Evolutionary conservation across 2,888 invertebrate genomes (phyloP).

Genomic region (Cactoblastis cactorum): DNA sequence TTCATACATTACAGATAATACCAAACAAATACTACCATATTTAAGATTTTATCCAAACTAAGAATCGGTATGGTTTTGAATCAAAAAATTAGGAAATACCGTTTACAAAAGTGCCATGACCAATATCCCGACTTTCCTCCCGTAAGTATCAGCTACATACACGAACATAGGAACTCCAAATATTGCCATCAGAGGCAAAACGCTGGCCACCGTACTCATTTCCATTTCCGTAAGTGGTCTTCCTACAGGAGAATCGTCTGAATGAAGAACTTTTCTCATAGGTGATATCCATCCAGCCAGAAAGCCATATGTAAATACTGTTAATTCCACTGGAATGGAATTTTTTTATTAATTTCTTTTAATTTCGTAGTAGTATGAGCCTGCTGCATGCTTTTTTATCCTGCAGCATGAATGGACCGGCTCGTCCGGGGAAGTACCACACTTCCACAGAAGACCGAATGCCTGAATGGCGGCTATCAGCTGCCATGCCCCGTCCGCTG

Average conservation of each 20-base stretch:
- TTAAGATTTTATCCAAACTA: neutral
- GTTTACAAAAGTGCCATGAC: conserved; percentile 66
- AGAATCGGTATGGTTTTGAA: neutral
- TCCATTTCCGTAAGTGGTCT: conserved; percentile 48
- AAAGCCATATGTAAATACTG: conserved; percentile 58
- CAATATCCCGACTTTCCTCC: conserved; percentile 60
- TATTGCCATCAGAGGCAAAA: conserved; percentile 46
- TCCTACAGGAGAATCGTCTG: conserved; percentile 47
- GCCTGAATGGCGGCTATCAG: too few relatives aligned
- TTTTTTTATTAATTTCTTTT: neutral
- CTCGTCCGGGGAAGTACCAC: too few relatives aligned
- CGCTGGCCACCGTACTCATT: conserved; percentile 66
- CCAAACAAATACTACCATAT: too few relatives aligned
- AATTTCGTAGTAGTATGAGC: too few relatives aligned
- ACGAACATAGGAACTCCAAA: conserved; percentile 55
- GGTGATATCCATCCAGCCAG: conserved; percentile 69
- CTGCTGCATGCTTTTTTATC: neutral
- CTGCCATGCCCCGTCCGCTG: too few relatives aligned
- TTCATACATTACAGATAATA: neutral
- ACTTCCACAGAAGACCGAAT: too few relatives aligned
- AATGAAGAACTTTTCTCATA: conserved; percentile 54
- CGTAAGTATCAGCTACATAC: conserved; percentile 55
- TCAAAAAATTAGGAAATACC: conserved; percentile 37
- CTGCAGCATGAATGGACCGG: too few relatives aligned
- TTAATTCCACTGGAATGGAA: conserved; percentile 50